Conservation (phyloP, 1,140 invertebrate species). For the Formica selysi region DNA sequence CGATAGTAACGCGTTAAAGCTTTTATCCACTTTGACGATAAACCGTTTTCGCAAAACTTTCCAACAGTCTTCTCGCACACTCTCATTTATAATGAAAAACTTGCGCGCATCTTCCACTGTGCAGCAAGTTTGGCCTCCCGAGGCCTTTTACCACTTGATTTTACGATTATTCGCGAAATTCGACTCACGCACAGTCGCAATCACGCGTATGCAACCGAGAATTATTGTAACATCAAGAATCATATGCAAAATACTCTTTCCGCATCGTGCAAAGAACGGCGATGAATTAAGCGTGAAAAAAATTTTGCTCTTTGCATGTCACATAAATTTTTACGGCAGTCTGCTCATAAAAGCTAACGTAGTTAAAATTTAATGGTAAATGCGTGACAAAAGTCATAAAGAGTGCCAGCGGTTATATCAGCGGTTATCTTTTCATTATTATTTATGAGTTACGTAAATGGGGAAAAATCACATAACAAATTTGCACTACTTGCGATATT, state of each 20-base stretch:
- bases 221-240: neutral
- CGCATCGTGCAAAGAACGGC: neutral
- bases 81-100: constrained; percentile 31
- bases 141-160: neutral
- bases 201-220: neutral
- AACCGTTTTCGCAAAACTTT: constrained; percentile 55
- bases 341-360: constrained; percentile 39
- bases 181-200: neutral
- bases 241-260: neutral
- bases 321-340: constrained; percentile 34
- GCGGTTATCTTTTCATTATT: constrained; percentile 23
- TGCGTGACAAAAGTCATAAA: constrained; percentile 47
- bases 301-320: neutral
- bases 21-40: constrained; percentile 43
- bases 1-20: constrained; percentile 33
- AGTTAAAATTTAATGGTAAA: constrained; percentile 57
- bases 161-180: neutral
- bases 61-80: neutral
- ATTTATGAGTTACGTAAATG: constrained; percentile 19
- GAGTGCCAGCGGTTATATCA: constrained; percentile 37
- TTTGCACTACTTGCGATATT: neutral
- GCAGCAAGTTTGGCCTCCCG: neutral
- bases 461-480: constrained; percentile 16
- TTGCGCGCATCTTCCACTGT: neutral
- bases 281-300: constrained; percentile 18